A percentile compares a stretch with the other conserved stretches of the same genome.
These are phyloP conservation scores for Bombyx huttoni DNA, from an alignment of 2,888 invertebrate species.

Conservation along the genomic window DNA sequence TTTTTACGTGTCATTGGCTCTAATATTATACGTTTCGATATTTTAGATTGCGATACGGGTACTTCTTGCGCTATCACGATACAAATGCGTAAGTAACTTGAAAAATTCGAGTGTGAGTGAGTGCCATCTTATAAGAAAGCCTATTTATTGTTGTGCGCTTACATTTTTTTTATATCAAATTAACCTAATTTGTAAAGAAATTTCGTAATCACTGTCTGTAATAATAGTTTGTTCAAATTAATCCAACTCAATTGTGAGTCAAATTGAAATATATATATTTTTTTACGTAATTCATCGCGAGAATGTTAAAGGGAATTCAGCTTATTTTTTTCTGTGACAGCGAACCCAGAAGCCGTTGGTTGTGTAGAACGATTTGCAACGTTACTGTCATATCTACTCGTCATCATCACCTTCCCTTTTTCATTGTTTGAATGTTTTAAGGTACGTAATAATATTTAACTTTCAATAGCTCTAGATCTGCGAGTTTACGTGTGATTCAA, in stretches of 20 bases:
- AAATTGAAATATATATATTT: conserved; percentile 1
- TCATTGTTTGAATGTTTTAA: conserved; percentile 89
- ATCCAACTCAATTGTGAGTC: conserved; percentile 3
- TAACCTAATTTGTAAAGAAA: conserved; percentile 13
- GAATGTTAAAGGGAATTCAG: neutral
- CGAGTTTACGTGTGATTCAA: too few species aligned
- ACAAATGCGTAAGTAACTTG: conserved; percentile 64
- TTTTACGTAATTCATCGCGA: neutral
- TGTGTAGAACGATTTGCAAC: conserved; percentile 83
- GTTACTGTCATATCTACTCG: conserved; percentile 77
- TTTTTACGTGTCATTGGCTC: conserved; percentile 13
- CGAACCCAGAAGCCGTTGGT: conserved; percentile 77
- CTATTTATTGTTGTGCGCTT: conserved; percentile 25
- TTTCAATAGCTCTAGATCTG: too few species aligned
- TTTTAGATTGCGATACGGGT: conserved; percentile 69
- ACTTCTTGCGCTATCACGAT: conserved; percentile 67
- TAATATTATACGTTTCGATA: conserved; percentile 43
- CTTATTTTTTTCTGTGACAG: conserved; percentile 51
- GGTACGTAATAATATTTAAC: conserved; percentile 49
- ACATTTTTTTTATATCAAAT: conserved; percentile 5
- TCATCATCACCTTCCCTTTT: conserved; percentile 85
- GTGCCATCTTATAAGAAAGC: conserved; percentile 17
- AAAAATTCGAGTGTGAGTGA: conserved; percentile 16
- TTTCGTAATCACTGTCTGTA: conserved; percentile 6
- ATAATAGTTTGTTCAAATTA: conserved; percentile 5